Conservation (phyloP, 2,888 invertebrate genomes). For the Tachina grossa region DNA sequence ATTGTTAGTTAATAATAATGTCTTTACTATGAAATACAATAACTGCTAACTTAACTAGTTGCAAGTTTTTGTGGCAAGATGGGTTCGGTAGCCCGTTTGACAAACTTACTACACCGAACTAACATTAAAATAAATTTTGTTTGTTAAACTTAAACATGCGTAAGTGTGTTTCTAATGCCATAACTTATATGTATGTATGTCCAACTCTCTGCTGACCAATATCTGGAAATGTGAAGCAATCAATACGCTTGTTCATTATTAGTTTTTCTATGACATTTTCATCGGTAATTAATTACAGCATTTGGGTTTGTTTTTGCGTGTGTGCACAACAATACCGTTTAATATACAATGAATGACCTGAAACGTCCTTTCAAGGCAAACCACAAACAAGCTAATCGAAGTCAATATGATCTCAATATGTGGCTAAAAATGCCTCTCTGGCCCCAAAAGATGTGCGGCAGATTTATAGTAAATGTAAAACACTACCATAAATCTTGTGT, state of each 20-base stretch:
- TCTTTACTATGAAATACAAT: constrained; percentile 37
- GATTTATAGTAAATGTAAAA: constrained; percentile 45
- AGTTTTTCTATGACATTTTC: constrained; percentile 42
- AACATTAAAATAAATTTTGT: constrained; percentile 40
- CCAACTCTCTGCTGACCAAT: constrained; percentile 48
- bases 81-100: constrained; percentile 1
- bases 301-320: not conserved
- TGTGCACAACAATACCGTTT: constrained; percentile 53
- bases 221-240: constrained; percentile 29
- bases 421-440: constrained; percentile 14
- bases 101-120: not conserved
- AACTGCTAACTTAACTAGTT: not conserved
- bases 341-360: constrained; percentile 51
- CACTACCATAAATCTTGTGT: constrained; percentile 50
- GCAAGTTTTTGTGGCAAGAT: constrained; percentile 35
- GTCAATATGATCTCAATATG: constrained; percentile 3
- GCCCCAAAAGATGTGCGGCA: constrained; percentile 37
- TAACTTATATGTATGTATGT: constrained; percentile 10
- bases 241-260: constrained; percentile 30
- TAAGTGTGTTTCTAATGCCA: not conserved
- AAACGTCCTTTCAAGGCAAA: constrained; percentile 70
- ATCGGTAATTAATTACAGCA: constrained; percentile 57
- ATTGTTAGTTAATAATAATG: constrained; percentile 54
- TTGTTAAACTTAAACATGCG: not conserved
- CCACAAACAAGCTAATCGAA: constrained; percentile 23